Evolutionary conservation across 2,113 vertebrate species (phyloP).

Genomic region (Plecturocebus donacophilus): DNA sequence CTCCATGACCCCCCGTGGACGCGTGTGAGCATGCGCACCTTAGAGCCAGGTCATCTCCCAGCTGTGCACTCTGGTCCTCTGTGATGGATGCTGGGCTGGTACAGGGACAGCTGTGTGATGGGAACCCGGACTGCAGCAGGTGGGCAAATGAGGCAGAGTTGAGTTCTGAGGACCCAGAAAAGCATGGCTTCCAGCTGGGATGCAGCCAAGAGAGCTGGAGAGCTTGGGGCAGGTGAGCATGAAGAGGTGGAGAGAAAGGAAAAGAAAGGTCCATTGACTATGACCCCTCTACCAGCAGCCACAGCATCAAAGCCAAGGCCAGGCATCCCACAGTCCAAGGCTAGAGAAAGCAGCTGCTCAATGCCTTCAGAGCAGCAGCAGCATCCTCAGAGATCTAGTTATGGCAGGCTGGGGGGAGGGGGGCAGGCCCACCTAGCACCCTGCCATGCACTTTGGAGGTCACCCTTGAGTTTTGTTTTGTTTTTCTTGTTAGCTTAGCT

Average conservation of each 20-base stretch:
- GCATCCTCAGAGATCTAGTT: not conserved
- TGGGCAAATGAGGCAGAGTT: not conserved
- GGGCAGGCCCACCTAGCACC: not conserved
- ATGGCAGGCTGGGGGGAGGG: rapidly evolving
- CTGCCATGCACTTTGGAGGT: not conserved
- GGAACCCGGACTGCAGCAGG: not conserved
- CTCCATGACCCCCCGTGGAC: rapidly evolving
- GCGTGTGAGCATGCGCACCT: not conserved
- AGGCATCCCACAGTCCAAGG: not conserved
- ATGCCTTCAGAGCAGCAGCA: not conserved
- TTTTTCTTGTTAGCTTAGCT: not conserved
- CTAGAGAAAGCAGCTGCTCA: not conserved
- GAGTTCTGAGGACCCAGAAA: not conserved
- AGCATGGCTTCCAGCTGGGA: not conserved
- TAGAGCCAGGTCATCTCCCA: not conserved
- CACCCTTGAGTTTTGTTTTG: not conserved
- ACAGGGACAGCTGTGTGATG: not conserved
- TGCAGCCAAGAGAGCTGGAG: not conserved
- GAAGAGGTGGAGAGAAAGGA: not conserved
- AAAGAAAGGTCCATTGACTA: not conserved
- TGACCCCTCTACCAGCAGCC: not conserved
- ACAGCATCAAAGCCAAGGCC: not conserved
- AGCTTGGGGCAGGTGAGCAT: not conserved
- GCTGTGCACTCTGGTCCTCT: not conserved
- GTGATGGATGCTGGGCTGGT: no score